These are phyloP conservation scores for Pogonocichla stellata DNA, from an alignment of 2,113 vertebrate genomes.

Conservation along the genomic window DNA sequence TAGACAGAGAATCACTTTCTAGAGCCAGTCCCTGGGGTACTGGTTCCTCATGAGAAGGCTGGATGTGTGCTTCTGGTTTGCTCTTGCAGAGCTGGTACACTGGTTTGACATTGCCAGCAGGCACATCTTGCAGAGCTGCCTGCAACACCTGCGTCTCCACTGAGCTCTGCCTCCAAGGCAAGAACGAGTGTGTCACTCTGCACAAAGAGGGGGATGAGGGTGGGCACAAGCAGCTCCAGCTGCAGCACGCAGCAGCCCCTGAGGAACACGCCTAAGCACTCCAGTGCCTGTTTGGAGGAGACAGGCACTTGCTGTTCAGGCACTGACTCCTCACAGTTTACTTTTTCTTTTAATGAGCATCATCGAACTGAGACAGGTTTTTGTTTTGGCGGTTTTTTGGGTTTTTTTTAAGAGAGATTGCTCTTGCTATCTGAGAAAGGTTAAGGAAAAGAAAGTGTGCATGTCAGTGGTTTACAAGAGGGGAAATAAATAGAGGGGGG, in stretches of 20 bases:
- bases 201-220: background rate
- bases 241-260: background rate
- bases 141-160: background rate
- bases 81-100: background rate
- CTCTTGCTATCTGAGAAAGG: background rate
- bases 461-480: background rate
- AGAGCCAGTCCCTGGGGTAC: background rate
- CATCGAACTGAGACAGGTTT: background rate
- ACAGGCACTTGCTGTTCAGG: background rate
- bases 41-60: background rate
- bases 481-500: background rate
- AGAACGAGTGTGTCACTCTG: rapidly evolving
- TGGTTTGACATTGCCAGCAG: background rate
- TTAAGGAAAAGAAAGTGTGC: background rate
- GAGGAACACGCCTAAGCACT: background rate
- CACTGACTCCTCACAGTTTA: background rate
- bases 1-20: background rate
- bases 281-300: background rate
- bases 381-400: background rate
- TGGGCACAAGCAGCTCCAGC: background rate
- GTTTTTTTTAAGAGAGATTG: background rate
- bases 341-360: background rate
- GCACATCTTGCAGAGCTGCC: background rate
- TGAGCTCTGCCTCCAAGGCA: background rate
- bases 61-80: background rate